A percentile compares a stretch with the other conserved stretches of the same genome.
phyloP scores from a whole-genome alignment of 2,797 vertebrate genomes.

The Eospalax fontanierii region DNA sequence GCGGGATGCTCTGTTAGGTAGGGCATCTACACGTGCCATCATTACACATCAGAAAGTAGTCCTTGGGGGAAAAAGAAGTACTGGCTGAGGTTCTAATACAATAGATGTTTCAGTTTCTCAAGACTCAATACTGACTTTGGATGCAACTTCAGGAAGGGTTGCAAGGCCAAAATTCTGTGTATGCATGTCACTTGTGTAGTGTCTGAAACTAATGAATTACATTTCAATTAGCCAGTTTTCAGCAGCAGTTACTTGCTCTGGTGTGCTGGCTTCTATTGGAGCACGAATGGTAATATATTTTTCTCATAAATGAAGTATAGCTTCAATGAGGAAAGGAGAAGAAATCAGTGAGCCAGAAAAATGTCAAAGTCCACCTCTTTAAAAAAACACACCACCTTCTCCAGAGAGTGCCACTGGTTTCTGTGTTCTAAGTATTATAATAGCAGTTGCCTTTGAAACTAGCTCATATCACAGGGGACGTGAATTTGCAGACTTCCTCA shows the following conservation, averaged over 20 bases:
- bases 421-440: conserved; percentile 23
- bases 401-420: conserved; percentile 52
- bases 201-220: conserved; percentile 78
- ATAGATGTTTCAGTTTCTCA: conserved; percentile 44
- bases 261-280: conserved; percentile 82
- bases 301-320: conserved; percentile 72
- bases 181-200: not conserved
- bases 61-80: not conserved
- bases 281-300: conserved; percentile 73
- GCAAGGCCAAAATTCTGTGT: conserved; percentile 41
- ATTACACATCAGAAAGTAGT: not conserved
- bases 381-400: conserved; percentile 47
- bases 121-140: not conserved
- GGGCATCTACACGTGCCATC: not conserved
- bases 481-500: conserved; percentile 9
- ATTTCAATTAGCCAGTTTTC: conserved; percentile 77
- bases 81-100: conserved; percentile 48
- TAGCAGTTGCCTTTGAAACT: conserved; percentile 50
- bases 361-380: conserved; percentile 69
- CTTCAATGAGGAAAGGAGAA: conserved; percentile 80
- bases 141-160: conserved; percentile 24
- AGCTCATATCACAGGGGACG: conserved; percentile 18
- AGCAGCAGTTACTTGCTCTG: conserved; percentile 73
- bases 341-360: conserved; percentile 78
- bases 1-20: conserved; percentile 15